Conservation (phyloP, 2,797 vertebrate species). For the Siniperca undulata region DNA sequence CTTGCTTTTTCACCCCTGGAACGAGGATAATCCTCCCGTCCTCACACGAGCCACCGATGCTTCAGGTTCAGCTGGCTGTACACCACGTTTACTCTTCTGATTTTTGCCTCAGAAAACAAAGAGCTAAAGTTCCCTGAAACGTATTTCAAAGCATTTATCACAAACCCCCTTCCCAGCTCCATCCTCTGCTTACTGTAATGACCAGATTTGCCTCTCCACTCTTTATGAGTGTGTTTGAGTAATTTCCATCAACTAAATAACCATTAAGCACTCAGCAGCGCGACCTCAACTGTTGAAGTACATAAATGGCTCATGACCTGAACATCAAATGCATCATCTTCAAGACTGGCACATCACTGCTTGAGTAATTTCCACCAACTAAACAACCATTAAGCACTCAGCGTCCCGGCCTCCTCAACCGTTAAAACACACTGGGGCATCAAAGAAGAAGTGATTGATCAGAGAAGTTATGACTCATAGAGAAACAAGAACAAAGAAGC, state of each 20-base stretch:
- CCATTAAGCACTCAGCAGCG: constrained; percentile 76
- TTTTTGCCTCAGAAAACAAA: constrained; percentile 58
- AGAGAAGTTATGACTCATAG: constrained; percentile 42
- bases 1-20: constrained; percentile 58
- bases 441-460: constrained; percentile 45
- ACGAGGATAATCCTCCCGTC: constrained; percentile 44
- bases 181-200: constrained; percentile 72
- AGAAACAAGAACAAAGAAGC: constrained; percentile 11
- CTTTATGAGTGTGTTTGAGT: constrained; percentile 67
- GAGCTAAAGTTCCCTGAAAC: constrained; percentile 50
- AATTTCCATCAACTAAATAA: constrained; percentile 79
- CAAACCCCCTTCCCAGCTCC: constrained; percentile 35
- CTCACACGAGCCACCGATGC: constrained; percentile 53
- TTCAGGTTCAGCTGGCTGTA: constrained; percentile 45
- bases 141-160: constrained; percentile 59
- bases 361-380: constrained; percentile 71
- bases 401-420: constrained; percentile 20
- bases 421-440: constrained; percentile 40
- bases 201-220: constrained; percentile 57
- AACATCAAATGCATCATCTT: constrained; percentile 72
- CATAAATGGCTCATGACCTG: constrained; percentile 69
- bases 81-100: constrained; percentile 14
- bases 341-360: constrained; percentile 51
- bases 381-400: constrained; percentile 79
- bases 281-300: constrained; percentile 65